Evolutionary conservation across 2,797 vertebrate species (phyloP).

Genomic region (Spinus olivaceus): DNA sequence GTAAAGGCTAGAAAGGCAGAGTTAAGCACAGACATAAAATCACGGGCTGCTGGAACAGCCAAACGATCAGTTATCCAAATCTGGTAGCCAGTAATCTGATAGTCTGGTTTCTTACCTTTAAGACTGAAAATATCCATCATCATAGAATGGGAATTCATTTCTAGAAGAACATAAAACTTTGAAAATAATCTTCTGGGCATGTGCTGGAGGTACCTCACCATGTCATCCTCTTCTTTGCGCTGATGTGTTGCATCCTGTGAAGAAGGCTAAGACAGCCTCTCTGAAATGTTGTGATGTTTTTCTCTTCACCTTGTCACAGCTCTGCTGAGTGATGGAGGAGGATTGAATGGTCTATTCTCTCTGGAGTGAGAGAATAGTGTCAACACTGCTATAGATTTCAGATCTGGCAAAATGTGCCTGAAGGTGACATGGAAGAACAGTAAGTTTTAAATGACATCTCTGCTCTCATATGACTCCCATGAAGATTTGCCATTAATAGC

Average conservation of each 20-base stretch:
- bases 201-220: slow-evolving; percentile 47
- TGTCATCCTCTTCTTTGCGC: slow-evolving; percentile 10
- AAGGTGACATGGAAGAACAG: slow-evolving; percentile 43
- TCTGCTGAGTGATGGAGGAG: slow-evolving; percentile 66
- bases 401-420: slow-evolving; percentile 57
- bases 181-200: slow-evolving; percentile 67
- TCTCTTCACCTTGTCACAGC: slow-evolving; percentile 73
- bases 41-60: neutral
- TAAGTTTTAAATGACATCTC: slow-evolving; percentile 47
- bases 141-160: slow-evolving; percentile 64
- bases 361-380: slow-evolving; percentile 60
- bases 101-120: slow-evolving; percentile 58
- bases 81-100: slow-evolving; percentile 61
- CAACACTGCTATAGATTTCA: slow-evolving; percentile 71
- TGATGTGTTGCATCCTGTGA: slow-evolving; percentile 71
- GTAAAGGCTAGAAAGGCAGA: neutral
- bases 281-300: slow-evolving; percentile 61
- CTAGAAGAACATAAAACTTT: slow-evolving; percentile 62
- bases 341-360: slow-evolving; percentile 70
- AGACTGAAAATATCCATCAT: slow-evolving; percentile 65
- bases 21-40: slow-evolving; percentile 1
- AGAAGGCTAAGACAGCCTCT: slow-evolving; percentile 56
- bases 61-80: neutral
- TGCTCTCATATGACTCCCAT: neutral
- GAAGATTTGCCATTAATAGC: slow-evolving; percentile 9